These are phyloP conservation scores for Eurosta solidaginis DNA, from an alignment of 1,140 invertebrate genomes.

Conservation along the genomic window DNA sequence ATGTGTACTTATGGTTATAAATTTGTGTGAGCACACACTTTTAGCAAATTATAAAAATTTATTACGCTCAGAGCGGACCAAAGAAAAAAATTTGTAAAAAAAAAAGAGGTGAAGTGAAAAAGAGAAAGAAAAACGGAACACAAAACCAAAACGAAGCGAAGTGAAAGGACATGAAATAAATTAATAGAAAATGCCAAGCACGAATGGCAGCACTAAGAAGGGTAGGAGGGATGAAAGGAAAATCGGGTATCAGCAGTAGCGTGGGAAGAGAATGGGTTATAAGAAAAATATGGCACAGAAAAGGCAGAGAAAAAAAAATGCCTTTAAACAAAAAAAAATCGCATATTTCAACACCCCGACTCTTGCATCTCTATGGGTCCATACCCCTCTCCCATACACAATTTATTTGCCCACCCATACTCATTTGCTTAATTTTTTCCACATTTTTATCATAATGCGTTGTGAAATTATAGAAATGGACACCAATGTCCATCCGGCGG, in stretches of 20 bases:
- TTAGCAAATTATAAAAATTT: slow-evolving; percentile 35
- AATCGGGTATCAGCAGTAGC: background rate
- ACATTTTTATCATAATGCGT: too few relatives aligned
- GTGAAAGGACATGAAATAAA: slow-evolving; percentile 26
- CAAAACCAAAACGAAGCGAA: background rate
- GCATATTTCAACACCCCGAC: slow-evolving; percentile 2
- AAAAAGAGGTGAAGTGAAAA: background rate
- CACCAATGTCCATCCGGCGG: slow-evolving; percentile 29
- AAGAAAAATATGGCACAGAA: slow-evolving; percentile 9
- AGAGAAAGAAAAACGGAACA: background rate
- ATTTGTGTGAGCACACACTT: slow-evolving; percentile 24
- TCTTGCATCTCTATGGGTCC: too few relatives aligned
- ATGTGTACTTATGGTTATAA: background rate
- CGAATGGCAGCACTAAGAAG: too few relatives aligned
- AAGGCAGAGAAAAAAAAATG: background rate
- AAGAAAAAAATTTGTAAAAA: background rate
- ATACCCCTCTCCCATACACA: background rate
- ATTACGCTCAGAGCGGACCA: slow-evolving; percentile 15
- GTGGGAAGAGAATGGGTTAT: background rate
- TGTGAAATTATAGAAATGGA: slow-evolving; percentile 32
- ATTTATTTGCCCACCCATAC: background rate
- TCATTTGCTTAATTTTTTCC: background rate
- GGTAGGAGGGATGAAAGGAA: background rate
- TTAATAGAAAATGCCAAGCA: slow-evolving; percentile 29
- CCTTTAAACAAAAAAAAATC: slow-evolving; percentile 3